Base-by-base conservation (phyloP, 2,113 vertebrate genomes). In the Connochaetes taurinus region DNA sequence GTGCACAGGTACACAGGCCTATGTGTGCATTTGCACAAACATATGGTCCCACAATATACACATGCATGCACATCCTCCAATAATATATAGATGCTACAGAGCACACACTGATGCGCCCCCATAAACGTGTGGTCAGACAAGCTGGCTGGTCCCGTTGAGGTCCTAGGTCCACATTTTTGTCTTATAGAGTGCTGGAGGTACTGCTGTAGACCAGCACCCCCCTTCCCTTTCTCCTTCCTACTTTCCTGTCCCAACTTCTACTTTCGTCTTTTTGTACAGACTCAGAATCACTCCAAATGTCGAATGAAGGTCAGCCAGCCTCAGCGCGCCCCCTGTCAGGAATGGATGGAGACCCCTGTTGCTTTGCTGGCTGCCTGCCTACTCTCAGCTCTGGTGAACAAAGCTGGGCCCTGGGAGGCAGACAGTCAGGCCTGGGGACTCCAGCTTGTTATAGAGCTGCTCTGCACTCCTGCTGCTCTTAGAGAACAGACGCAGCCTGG, bases 351-450 rank as follows among this genome's bases (percentile, higher is more conserved):
- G 83, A 91, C 7, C 71, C 12, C 80, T 31, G 19, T 40, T 57
- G 95, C 80, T 82, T 87, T 90, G 62, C 62, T 96, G 95, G 55
- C 90, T 55, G 40, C 71, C 78, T 50, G 90, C 86, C 13, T 94
- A 31, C 80, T 85, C 25, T 94, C 58, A 53, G 58, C 78, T 85
- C 36, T 1, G 11, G 97, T 23, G 80, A 90, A 57, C 31, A 81
- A 90, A 94, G 57, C 52, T 76, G 80, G 85, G 45, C n/a, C n/a
- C 67, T 3, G 31, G 67, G 92, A 93, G 64, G 52, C 57, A 71
- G 90, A 53, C 80, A 47, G 47, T n/a, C 40, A 43, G 50, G 50
- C 29, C 36, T 27, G 7, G 95, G 67, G 33, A n/a, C 84, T 80
- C 85, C 76, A 64, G 88, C 93, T 85, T 85, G 82, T 67, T 90